phyloP scores from a whole-genome alignment of 2,113 vertebrate genomes.

The Sorex araneus region DNA sequence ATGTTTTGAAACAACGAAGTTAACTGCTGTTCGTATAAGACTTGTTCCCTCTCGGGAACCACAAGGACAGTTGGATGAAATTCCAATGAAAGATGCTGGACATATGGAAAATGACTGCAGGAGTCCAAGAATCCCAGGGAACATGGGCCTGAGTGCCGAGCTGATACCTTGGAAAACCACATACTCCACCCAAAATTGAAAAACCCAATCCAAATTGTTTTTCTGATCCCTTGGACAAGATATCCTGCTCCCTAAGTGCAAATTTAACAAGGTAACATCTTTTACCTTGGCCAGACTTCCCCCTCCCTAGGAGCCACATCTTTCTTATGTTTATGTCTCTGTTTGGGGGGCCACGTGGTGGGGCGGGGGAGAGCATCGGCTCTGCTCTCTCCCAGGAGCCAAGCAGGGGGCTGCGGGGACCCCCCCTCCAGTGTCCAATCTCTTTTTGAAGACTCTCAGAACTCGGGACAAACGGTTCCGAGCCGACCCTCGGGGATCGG shows the following conservation, averaged over 20 bases:
- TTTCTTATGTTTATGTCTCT: too few species aligned
- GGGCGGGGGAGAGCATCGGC: too few species aligned
- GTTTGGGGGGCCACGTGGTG: too few species aligned
- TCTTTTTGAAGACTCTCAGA: constrained; percentile 34
- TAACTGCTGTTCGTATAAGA: constrained; percentile 86
- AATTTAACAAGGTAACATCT: constrained; percentile 39
- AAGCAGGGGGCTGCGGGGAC: too few species aligned
- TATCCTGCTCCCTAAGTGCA: constrained; percentile 20
- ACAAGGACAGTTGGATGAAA: constrained; percentile 79
- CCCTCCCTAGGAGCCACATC: too few species aligned
- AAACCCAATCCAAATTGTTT: constrained; percentile 40
- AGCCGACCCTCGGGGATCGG: constrained; percentile 14
- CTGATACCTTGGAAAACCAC: constrained; percentile 26
- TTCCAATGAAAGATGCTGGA: constrained; percentile 84
- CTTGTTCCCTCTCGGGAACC: constrained; percentile 86
- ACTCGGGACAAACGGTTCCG: constrained; percentile 13
- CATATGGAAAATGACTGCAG: constrained; percentile 85
- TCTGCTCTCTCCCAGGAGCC: too few species aligned
- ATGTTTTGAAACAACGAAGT: constrained; percentile 4
- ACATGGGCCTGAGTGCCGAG: constrained; percentile 40
- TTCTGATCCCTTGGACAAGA: not conserved
- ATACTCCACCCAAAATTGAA: constrained; percentile 36
- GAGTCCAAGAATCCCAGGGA: constrained; percentile 90
- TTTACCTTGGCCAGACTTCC: constrained; percentile 7
- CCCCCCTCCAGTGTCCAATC: too few species aligned